Percentiles rank a stretch among this genome's conserved stretches.
phyloP scores from a whole-genome alignment of 2,797 vertebrate genomes.

The Knipowitschia caucasica region DNA sequence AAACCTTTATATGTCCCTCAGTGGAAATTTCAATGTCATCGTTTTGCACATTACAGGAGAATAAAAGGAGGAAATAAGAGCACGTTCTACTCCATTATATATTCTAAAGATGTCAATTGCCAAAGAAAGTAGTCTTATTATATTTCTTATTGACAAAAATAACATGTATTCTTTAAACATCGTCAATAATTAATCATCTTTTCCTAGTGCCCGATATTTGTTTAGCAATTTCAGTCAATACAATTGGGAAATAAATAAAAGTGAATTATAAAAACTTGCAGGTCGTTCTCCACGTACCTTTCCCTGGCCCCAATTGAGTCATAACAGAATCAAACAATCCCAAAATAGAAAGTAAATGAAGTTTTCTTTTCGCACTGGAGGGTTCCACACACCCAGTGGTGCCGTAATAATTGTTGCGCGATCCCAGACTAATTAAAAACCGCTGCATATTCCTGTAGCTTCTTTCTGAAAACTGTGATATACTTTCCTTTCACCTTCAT shows the following conservation, averaged over 20 bases:
- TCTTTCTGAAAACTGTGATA: background rate
- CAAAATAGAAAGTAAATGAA: slow-evolving; percentile 2
- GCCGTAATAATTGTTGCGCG: background rate
- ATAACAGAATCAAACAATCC: background rate
- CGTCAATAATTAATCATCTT: no score
- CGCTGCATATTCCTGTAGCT: background rate
- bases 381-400: background rate
- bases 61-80: no score
- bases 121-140: no score
- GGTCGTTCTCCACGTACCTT: background rate
- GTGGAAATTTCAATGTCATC: no score
- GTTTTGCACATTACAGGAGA: no score
- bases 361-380: background rate
- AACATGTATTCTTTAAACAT: no score
- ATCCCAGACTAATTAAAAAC: slow-evolving; percentile 2
- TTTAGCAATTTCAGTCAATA: no score
- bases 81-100: no score
- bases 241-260: background rate
- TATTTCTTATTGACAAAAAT: no score
- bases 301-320: background rate
- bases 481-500: background rate
- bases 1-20: no score
- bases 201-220: no score
- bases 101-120: no score
- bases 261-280: background rate